Evolutionary conservation across 2,888 invertebrate species (phyloP).

Genomic region (Muschampia plurimacula): DNA sequence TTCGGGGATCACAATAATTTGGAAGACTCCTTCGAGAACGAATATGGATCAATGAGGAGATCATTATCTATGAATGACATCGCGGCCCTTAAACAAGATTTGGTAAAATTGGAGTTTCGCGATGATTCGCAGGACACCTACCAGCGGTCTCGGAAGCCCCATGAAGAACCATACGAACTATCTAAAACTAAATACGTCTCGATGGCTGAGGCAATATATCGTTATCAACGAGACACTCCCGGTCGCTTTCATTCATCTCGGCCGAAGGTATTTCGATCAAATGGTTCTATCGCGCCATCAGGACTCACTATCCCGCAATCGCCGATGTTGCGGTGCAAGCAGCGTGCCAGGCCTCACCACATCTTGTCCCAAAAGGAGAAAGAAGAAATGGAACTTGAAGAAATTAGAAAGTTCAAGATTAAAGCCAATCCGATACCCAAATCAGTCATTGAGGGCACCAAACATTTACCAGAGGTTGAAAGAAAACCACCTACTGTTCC

Average conservation of each 20-base stretch:
- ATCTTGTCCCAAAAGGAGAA: constrained; percentile 86
- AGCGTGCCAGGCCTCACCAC: constrained; percentile 81
- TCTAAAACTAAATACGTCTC: constrained; percentile 82
- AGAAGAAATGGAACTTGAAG: constrained; percentile 87
- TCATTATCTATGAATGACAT: constrained; percentile 78
- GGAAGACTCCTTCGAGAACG: constrained; percentile 59
- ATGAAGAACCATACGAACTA: constrained; percentile 57
- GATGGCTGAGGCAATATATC: constrained; percentile 85
- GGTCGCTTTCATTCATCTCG: constrained; percentile 79
- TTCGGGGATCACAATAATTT: constrained; percentile 66
- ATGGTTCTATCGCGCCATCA: constrained; percentile 52
- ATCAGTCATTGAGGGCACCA: constrained; percentile 83
- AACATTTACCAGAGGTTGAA: constrained; percentile 75
- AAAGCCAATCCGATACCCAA: constrained; percentile 79
- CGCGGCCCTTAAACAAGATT: constrained; percentile 58
- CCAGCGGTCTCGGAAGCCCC: constrained; percentile 57
- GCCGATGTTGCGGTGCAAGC: constrained; percentile 82
- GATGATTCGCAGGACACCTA: constrained; percentile 54
- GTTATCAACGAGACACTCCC: constrained; percentile 86
- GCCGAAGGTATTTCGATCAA: constrained; percentile 60
- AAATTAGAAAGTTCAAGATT: constrained; percentile 88
- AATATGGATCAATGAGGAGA: constrained; percentile 62
- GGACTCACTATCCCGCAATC: constrained; percentile 81
- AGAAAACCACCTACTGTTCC: constrained; percentile 86
- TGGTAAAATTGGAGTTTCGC: constrained; percentile 54